Evolutionary conservation across 2,888 invertebrate genomes (phyloP).

Genomic region (Aleiodes leptofemur): DNA sequence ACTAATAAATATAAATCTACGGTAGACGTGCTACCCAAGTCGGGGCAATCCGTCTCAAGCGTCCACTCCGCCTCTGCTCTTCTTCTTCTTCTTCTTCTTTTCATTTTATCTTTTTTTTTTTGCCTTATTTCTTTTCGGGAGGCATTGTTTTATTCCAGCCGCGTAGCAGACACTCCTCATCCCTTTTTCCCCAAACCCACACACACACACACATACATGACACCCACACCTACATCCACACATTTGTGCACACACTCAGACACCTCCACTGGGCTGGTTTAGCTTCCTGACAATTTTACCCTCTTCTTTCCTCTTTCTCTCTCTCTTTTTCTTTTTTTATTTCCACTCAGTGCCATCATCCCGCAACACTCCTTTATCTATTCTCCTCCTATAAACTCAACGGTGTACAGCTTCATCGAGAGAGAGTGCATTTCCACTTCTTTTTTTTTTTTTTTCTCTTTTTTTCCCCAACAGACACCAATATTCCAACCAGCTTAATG

Average conservation of each 20-base stretch:
- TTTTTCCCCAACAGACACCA: constrained; percentile 2
- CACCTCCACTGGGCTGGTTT: constrained; percentile 54
- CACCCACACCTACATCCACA: constrained; percentile 53
- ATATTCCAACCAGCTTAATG: constrained; percentile 57
- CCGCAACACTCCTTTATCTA: constrained; percentile 36
- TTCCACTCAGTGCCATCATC: constrained; percentile 42
- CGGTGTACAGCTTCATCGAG: background rate
- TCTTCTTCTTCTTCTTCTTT: constrained; percentile 40
- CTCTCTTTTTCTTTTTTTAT: constrained; percentile 20
- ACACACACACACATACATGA: constrained; percentile 53
- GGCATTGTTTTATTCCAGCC: constrained; percentile 73
- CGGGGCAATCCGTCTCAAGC: constrained; percentile 71
- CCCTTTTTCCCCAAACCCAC: constrained; percentile 56
- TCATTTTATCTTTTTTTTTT: constrained; percentile 28
- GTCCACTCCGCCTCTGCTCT: constrained; percentile 68
- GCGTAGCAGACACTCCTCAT: constrained; percentile 73
- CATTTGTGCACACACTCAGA: constrained; percentile 43
- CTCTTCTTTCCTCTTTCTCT: constrained; percentile 33
- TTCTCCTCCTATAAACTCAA: constrained; percentile 30
- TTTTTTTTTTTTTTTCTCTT: no score
- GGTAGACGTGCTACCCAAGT: constrained; percentile 51
- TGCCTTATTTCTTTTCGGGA: constrained; percentile 61
- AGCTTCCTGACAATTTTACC: constrained; percentile 69
- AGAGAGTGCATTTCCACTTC: constrained; percentile 18
- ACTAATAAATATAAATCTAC: constrained; percentile 45